Base-by-base conservation (phyloP, 1,140 invertebrate species). In the Macrostomum lignano region DNA sequence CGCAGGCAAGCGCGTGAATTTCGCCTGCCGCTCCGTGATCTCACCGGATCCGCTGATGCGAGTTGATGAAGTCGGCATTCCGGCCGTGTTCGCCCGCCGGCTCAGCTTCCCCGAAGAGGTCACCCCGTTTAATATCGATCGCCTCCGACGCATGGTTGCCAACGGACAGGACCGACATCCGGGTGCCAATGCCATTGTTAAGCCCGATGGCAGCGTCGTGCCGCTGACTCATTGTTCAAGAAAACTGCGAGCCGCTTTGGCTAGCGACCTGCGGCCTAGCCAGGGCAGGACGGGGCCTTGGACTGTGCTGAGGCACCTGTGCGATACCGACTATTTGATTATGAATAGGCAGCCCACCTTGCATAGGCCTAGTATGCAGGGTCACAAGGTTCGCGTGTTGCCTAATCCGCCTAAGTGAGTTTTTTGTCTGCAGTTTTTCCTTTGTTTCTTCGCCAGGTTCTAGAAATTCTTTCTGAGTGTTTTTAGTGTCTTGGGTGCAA, bases 1-100 rank as follows among this genome's bases (percentile, higher is more conserved):
- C n/a, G n/a, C n/a, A n/a, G n/a, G n/a, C 0, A 98, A 98, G 61
- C 67, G 91, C 51, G 91, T 98, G 0, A 88, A 98, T 52, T 94
- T 68, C 64, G 81, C 86, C 7, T 82, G 79, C 3, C 66, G 91
- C 22, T 86, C 86, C 7, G 91, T 98, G 11, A 94, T 98, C 31
- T 93, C 86, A 3, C 91, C 91, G 2, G 91, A 98, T 66, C 86
- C 86, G 0, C 82, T 81, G 61, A 68, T 98, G 19, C 72, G 73
- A 47, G 73, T 91, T 19, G 75, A 88, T 59, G 81, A 96, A 65
- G 79, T 98, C 38, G 91, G 91, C n/a, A 68, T 98, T 30, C 88
- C 91, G 0, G 71, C 79, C 56, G 70, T 69, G 11, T 94, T 98
- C 65, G 91, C 91, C 1, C 70, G 67, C 37, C 74, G 74, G 49